A percentile compares a stretch with the other conserved stretches of the same genome.
Evolutionary conservation across 1,140 invertebrate species (phyloP).

Genomic region (Aphelenchoides avenae): DNA sequence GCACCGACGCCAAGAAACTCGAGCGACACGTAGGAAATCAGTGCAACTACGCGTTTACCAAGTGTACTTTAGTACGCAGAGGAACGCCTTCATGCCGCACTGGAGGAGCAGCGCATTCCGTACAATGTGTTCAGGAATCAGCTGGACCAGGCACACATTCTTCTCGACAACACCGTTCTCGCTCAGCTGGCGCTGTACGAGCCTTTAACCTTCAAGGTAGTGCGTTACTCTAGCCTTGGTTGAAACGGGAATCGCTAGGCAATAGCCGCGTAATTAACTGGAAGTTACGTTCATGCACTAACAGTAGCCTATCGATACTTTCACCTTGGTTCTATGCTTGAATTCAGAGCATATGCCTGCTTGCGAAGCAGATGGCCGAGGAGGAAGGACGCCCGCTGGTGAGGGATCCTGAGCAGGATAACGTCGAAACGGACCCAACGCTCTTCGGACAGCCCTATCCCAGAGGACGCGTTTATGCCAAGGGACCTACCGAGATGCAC

Average conservation of each 20-base stretch:
- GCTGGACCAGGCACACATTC: slow-evolving; percentile 48
- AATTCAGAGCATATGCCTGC: neutral
- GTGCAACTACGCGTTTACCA: slow-evolving; percentile 6
- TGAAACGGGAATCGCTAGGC: neutral
- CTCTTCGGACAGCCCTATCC: slow-evolving; percentile 47
- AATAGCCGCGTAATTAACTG: too few relatives aligned
- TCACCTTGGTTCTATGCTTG: slow-evolving; percentile 12
- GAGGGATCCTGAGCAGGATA: slow-evolving; percentile 25
- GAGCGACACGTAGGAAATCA: slow-evolving; percentile 39
- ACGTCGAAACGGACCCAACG: slow-evolving; percentile 33
- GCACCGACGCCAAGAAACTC: slow-evolving; percentile 42
- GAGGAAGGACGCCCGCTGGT: slow-evolving; percentile 36
- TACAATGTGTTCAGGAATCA: slow-evolving; percentile 40
- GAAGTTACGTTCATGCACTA: too few relatives aligned
- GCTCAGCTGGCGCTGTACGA: slow-evolving; percentile 56
- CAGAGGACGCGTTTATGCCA: slow-evolving; percentile 22
- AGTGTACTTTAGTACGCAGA: slow-evolving; percentile 41
- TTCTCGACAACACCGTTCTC: slow-evolving; percentile 45
- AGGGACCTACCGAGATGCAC: slow-evolving; percentile 45
- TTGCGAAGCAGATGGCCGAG: slow-evolving; percentile 48
- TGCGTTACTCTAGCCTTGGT: slow-evolving; percentile 1
- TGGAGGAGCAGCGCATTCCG: slow-evolving; percentile 45
- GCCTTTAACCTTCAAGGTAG: slow-evolving; percentile 50
- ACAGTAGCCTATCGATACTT: slow-evolving; percentile 4
- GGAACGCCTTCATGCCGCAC: slow-evolving; percentile 40